phyloP scores from a whole-genome alignment of 1,140 invertebrate species.

The Drosophila oshimai region DNA sequence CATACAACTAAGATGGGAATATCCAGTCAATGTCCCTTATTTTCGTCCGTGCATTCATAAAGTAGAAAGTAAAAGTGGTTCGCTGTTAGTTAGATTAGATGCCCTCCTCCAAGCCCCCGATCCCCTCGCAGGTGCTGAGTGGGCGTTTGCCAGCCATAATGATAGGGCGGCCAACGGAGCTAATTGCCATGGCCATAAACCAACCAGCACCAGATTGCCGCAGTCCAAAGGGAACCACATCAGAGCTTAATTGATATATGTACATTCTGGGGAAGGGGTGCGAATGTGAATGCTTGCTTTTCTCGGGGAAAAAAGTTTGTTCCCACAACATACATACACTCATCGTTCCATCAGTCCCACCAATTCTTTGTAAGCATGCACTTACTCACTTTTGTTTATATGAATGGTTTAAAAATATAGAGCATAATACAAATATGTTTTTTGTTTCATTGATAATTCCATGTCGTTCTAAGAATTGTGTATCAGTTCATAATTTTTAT shows the following conservation, averaged over 20 bases:
- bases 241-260: constrained; percentile 6
- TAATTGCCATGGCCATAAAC: constrained; percentile 57
- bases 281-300: background rate
- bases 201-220: constrained; percentile 52
- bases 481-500: too few species aligned
- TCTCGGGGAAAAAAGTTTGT: background rate
- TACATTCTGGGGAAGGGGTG: background rate
- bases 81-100: constrained; percentile 24
- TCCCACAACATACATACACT: constrained; percentile 6
- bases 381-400: too few species aligned
- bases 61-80: constrained; percentile 36
- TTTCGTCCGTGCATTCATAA: constrained; percentile 1
- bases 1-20: background rate
- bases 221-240: constrained; percentile 12
- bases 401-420: too few species aligned
- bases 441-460: too few species aligned
- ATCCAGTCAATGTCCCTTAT: too few species aligned
- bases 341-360: background rate
- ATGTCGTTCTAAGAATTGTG: too few species aligned
- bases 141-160: constrained; percentile 38
- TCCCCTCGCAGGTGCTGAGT: constrained; percentile 14
- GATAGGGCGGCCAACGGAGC: constrained; percentile 30
- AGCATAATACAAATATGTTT: too few species aligned
- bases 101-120: background rate
- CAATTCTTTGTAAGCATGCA: constrained; percentile 2